Evolutionary conservation across 2,888 invertebrate genomes (phyloP).

Genomic region (Standfussiana lucernea): DNA sequence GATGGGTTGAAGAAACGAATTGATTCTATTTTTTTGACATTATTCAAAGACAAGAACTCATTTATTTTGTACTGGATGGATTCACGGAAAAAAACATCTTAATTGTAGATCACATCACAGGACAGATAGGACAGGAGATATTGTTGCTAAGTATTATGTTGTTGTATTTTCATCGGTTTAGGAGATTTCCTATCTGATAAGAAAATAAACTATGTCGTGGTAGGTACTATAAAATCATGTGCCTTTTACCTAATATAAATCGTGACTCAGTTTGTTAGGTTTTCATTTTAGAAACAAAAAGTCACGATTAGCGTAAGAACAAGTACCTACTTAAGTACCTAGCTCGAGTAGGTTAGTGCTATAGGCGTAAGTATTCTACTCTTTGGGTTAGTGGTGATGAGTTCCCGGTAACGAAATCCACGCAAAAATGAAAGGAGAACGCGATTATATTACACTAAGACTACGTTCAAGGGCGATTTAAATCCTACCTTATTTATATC

Average conservation of each 20-base stretch:
- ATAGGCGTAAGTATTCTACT: too few relatives aligned
- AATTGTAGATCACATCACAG: too few relatives aligned
- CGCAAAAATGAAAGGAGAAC: background rate
- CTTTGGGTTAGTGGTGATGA: background rate
- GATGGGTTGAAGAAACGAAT: background rate
- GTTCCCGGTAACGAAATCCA: background rate
- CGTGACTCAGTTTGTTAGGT: background rate
- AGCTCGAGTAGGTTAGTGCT: background rate
- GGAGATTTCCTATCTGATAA: background rate
- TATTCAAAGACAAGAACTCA: background rate
- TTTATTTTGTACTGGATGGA: background rate
- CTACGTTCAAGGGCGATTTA: background rate
- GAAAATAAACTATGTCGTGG: background rate
- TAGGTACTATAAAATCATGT: background rate
- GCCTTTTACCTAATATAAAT: slow-evolving; percentile 1
- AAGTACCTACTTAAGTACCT: background rate
- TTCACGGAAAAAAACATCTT: too few relatives aligned
- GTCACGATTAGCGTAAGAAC: background rate
- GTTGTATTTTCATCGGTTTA: background rate
- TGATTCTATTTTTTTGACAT: background rate
- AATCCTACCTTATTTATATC: background rate
- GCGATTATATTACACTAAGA: background rate
- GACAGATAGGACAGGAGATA: too few relatives aligned
- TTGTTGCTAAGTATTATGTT: background rate
- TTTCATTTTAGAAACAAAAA: background rate